A percentile compares a stretch with the other conserved stretches of the same genome.
These are phyloP conservation scores for Phyllotreta cruciferae DNA, from an alignment of 2,888 invertebrate genomes.

Conservation along the genomic window DNA sequence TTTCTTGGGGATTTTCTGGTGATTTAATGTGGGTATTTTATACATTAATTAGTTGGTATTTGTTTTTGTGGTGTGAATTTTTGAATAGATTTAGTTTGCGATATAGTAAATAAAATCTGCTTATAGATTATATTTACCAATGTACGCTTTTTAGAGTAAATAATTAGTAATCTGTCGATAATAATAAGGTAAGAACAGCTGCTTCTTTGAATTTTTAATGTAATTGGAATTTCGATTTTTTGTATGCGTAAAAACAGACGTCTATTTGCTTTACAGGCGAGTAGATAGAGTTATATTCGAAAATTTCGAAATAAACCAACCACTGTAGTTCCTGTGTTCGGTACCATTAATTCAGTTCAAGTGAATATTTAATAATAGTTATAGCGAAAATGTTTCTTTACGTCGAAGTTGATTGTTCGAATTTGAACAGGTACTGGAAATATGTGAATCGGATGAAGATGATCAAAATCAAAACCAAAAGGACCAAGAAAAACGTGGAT, in stretches of 20 bases:
- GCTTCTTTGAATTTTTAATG: conserved; percentile 2
- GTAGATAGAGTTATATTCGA: not conserved
- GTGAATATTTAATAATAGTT: conserved; percentile 2
- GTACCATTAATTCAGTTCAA: conserved; percentile 9
- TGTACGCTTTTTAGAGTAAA: not conserved
- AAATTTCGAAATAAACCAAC: conserved; percentile 23
- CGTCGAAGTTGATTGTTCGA: not conserved
- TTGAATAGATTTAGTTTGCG: not conserved
- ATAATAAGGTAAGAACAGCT: conserved; percentile 4
- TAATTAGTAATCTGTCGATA: conserved; percentile 9
- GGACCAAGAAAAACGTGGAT: conserved; percentile 5
- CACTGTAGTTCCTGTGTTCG: conserved; percentile 29
- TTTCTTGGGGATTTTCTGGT: not conserved
- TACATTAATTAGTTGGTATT: too few species aligned
- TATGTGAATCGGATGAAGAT: conserved; percentile 38
- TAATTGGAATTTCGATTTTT: conserved; percentile 8
- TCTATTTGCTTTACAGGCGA: conserved; percentile 3
- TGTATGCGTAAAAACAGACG: conserved; percentile 3
- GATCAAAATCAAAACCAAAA: conserved; percentile 40
- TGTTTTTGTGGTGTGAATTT: not conserved
- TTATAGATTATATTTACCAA: not conserved
- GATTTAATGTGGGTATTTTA: not conserved
- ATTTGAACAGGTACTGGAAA: conserved; percentile 39
- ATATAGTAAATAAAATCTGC: conserved; percentile 2
- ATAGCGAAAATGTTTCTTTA: conserved; percentile 12